Evolutionary conservation across 2,888 invertebrate species (phyloP), one percentile per base, ranked within the genome.

Genomic region (Thera britannica): DNA sequence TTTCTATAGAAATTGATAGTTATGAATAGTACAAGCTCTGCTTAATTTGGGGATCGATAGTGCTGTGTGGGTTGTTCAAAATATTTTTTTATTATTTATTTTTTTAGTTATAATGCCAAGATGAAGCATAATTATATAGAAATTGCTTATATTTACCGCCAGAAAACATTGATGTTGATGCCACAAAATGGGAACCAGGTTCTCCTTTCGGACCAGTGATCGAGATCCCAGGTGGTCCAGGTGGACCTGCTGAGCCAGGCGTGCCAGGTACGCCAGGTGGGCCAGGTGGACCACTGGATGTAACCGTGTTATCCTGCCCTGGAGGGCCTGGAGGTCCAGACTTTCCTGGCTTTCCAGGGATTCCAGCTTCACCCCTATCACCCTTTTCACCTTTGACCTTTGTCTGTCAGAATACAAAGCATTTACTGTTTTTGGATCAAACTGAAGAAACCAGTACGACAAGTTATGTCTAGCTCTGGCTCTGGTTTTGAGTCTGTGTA

Each of bases 141-240:
- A 55, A 11, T 44, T 46, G n/a, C n/a, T n/a, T 4, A 49, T 35
- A 54, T 9, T 56, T 60, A 63, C 63, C 56, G 36, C 35, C 23
- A 63, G 60, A 38, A 56, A 56, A 63, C 7, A 9, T 6, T 38
- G 62, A 11, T 34, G 56, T 11, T 57, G 65, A 34, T n/a, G 56
- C n/a, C 12, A 62, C 49, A 36, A 49, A 63, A 49, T 58, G 49
- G 0, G 60, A 60, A 3, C 70, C 70, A 6, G 90, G 87, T 77
- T 90, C 88, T 11, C 90, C 90, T 73, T 90, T 90, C 1, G 87
- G 86, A 4, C 89, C 90, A 2, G 72, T 76, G 23, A 90, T 66
- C 0, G 90, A 85, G n/a, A 83, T 3, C 0, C 91, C 91, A 2
- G 84, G 85, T 2, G 74, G 74, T 0, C 90, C 90, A 0, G 83